Evolutionary conservation across 2,888 invertebrate genomes (phyloP), one percentile per base, ranked within the genome.

Genomic region (Lasioglossum villosulum): DNA sequence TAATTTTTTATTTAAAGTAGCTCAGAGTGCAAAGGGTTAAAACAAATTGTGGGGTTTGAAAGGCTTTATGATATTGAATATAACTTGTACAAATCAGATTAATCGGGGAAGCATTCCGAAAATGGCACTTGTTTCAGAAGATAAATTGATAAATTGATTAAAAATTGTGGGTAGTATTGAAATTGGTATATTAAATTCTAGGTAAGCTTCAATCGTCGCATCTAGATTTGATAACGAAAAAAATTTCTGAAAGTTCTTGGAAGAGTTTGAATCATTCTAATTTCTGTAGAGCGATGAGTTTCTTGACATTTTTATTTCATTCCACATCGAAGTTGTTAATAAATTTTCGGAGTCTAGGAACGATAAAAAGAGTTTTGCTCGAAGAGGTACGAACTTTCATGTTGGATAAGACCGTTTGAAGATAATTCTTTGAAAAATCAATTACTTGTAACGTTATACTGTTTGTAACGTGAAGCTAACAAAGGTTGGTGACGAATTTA

Each of bases 391-490:
- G 10, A 34, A 68, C 23, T 10, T 12, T 10, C 66, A 23, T 23
- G 34, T 4, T 37, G 10, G 34, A 23, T 68, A 23, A 30, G 66
- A 23, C 23, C 1, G 8, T 68, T 37, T 10, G 37, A 10, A 4
- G 66, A 23, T 34, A 68, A 37, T 68, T 68, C 66, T 23, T 19
- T 12, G 66, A 37, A 68, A 68, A 68, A 68, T 37, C 34, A 37
- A 68, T 68, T 34, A 68, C 66, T 12, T 68, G 66, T 68, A 68
- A 68, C 66, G 66, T 12, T 72, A 72, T 45, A 68, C 66, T 37
- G 66, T 68, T 68, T 34, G 66, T 70, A 70, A 70, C 70, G 70
- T 70, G 70, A 70, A n/a, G 39, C 70, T 39, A 70, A 70, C 70
- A 70, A 70, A 70, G 70, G 70, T 14, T 70, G 39, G 70, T n/a